Conservation (phyloP, 2,113 vertebrate genomes). For the Ariopsis seemanni region DNA sequence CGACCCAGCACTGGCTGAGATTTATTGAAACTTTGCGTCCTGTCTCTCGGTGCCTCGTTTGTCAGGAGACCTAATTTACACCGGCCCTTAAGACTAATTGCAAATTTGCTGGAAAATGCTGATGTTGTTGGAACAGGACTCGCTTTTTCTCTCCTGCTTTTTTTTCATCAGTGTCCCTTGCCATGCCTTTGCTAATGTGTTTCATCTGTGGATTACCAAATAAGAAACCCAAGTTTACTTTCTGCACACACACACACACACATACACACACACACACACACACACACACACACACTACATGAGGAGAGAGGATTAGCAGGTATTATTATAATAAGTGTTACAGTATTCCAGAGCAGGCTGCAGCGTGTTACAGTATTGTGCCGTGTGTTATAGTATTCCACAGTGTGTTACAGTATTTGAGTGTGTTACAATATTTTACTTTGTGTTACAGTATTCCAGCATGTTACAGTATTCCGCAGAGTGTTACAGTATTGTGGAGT, state of each 20-base stretch:
- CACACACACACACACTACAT: background rate
- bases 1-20: conserved; percentile 61
- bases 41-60: conserved; percentile 91
- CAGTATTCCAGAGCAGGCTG: background rate
- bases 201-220: conserved; percentile 96
- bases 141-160: conserved; percentile 46
- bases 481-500: background rate
- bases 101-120: conserved; percentile 98
- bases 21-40: conserved; percentile 82
- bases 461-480: background rate
- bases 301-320: background rate
- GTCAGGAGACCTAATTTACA: conserved; percentile 99
- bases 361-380: background rate
- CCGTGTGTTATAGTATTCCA: background rate
- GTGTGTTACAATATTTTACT: background rate
- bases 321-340: background rate
- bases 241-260: background rate
- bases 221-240: conserved; percentile 79
- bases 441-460: background rate
- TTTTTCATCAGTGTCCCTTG: conserved; percentile 81
- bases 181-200: conserved; percentile 95
- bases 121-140: conserved; percentile 90
- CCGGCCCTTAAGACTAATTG: conserved; percentile 99
- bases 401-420: background rate
- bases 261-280: conserved; percentile 10